Percentiles rank a stretch among this genome's conserved stretches.
phyloP scores from a whole-genome alignment of 2,113 vertebrate species.

The Arenaria interpres region DNA sequence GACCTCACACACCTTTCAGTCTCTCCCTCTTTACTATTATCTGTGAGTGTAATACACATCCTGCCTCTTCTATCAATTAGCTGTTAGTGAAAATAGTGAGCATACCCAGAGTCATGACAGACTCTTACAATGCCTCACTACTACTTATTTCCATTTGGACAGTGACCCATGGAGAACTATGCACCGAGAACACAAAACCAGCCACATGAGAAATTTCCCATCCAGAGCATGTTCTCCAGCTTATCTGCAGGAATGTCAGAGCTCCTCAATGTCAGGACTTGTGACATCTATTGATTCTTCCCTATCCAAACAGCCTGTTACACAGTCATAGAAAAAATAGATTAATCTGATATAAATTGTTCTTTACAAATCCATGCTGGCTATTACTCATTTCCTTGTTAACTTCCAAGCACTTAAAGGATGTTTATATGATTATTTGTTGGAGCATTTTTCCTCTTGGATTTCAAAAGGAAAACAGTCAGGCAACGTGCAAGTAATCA shows the following conservation, averaged over 20 bases:
- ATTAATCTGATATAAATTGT: background rate
- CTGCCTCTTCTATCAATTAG: background rate
- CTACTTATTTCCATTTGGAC: background rate
- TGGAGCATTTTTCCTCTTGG: background rate
- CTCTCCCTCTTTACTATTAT: background rate
- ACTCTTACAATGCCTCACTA: background rate
- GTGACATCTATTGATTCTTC: background rate
- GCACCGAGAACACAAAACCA: background rate
- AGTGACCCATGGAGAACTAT: background rate
- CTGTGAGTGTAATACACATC: background rate
- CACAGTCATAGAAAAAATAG: background rate
- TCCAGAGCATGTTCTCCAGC: background rate
- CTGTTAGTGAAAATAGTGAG: background rate
- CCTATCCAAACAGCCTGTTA: background rate
- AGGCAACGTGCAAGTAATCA: background rate
- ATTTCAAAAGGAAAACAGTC: conserved; percentile 1
- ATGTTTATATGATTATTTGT: background rate
- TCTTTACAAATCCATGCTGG: background rate
- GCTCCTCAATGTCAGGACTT: background rate
- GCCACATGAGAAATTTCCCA: background rate
- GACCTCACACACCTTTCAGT: background rate
- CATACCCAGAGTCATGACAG: background rate
- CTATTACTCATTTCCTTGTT: background rate
- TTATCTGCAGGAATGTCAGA: background rate
- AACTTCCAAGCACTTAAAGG: background rate